A percentile compares a stretch with the other conserved stretches of the same genome.
These are phyloP conservation scores for Ceraclea dissimilis DNA, from an alignment of 2,888 invertebrate genomes.

Conservation along the genomic window DNA sequence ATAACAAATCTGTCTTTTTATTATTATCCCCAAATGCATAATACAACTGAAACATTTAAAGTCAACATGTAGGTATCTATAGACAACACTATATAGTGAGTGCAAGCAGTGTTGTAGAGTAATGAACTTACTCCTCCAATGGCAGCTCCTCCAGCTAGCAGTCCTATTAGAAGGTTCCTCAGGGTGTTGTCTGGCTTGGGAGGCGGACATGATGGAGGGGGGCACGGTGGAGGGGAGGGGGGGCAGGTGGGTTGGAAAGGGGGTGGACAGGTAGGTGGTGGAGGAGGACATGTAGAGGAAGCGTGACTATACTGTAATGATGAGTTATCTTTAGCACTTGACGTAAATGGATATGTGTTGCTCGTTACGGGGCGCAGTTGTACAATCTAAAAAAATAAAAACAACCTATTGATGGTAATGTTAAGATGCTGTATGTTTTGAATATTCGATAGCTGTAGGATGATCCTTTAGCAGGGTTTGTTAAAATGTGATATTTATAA, in stretches of 20 bases:
- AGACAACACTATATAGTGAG: too few relatives aligned
- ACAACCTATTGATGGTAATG: background rate
- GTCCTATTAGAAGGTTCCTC: conserved; percentile 30
- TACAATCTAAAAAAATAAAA: background rate
- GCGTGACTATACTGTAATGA: background rate
- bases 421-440: background rate
- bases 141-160: conserved; percentile 37
- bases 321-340: background rate
- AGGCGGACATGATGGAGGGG: background rate
- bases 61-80: too few relatives aligned
- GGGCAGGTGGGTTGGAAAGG: background rate
- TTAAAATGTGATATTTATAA: too few relatives aligned
- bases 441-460: too few relatives aligned
- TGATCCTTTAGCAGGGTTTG: too few relatives aligned
- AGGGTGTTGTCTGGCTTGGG: background rate
- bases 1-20: background rate
- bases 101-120: too few relatives aligned
- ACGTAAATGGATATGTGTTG: background rate
- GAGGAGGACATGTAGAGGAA: background rate
- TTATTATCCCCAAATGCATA: background rate
- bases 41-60: background rate
- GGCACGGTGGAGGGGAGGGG: conserved; percentile 6
- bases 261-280: background rate
- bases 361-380: background rate
- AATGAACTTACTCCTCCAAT: conserved; percentile 39